phyloP scores from a whole-genome alignment of 2,797 vertebrate genomes.

The Pipistrellus kuhlii region DNA sequence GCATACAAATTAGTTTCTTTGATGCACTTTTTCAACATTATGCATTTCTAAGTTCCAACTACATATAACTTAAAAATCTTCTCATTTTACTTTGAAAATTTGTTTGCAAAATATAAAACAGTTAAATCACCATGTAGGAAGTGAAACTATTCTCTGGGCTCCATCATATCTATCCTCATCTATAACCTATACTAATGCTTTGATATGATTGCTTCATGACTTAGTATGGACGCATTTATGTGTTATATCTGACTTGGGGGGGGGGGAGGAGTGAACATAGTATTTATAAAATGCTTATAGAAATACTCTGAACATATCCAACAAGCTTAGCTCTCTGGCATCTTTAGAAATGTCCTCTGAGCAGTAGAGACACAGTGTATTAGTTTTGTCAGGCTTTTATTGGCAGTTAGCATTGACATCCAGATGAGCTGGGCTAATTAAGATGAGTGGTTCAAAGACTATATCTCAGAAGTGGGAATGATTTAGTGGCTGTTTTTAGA shows the following conservation, averaged over 20 bases:
- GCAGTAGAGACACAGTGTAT: not conserved
- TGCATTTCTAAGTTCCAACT: not conserved
- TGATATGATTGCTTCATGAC: not conserved
- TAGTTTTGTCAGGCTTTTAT: not conserved
- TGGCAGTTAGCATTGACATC: not conserved
- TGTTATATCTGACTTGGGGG: not conserved
- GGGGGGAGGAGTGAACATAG: not conserved
- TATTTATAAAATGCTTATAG: not conserved
- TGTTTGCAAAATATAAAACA: slow-evolving; percentile 9
- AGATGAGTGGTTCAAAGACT: not conserved
- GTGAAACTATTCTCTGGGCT: not conserved
- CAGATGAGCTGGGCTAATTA: not conserved
- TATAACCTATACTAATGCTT: not conserved
- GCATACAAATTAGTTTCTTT: not conserved
- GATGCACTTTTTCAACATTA: not conserved
- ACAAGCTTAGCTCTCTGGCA: not conserved
- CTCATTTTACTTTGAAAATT: slow-evolving; percentile 4
- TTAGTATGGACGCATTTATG: not conserved
- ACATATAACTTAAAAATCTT: not conserved
- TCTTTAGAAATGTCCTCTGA: not conserved
- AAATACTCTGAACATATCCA: not conserved
- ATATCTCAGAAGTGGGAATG: not conserved
- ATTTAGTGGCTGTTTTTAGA: not conserved
- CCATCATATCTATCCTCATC: fast-evolving
- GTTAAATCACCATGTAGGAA: not conserved